Conservation (phyloP, 2,888 invertebrate species). For the Agrochola circellaris region DNA sequence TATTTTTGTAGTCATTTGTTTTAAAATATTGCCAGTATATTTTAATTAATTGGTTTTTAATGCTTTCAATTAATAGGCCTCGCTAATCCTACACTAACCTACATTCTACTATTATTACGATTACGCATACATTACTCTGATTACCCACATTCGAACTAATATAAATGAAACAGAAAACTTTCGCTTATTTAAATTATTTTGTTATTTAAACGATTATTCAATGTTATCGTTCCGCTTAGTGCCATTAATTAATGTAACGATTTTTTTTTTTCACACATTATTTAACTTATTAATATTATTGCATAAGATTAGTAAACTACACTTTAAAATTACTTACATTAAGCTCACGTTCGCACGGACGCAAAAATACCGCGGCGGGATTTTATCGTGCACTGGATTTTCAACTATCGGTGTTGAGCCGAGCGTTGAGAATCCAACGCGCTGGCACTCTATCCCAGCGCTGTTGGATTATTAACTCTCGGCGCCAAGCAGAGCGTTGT, state of each 20-base stretch:
- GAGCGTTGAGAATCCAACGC: too few species aligned
- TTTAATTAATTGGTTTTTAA: conserved; percentile 7
- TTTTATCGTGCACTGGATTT: too few species aligned
- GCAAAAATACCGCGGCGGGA: too few species aligned
- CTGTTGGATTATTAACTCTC: too few species aligned
- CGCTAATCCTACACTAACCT: conserved; percentile 41
- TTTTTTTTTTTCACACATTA: conserved; percentile 26
- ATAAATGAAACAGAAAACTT: conserved; percentile 64
- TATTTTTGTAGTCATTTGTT: conserved; percentile 1
- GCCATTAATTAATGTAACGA: conserved; percentile 45
- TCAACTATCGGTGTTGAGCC: too few species aligned
- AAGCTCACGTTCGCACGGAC: too few species aligned
- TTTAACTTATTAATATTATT: neutral
- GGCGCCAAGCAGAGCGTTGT: too few species aligned
- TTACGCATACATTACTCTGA: conserved; percentile 42
- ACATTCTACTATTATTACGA: conserved; percentile 32
- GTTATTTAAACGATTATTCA: conserved; percentile 70
- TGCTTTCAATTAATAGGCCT: conserved; percentile 4
- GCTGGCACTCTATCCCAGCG: too few species aligned
- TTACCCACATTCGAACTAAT: conserved; percentile 49
- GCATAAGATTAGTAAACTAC: neutral
- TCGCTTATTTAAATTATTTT: conserved; percentile 76
- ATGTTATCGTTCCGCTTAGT: conserved; percentile 64
- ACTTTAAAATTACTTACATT: too few species aligned
- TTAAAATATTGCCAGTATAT: neutral